Evolutionary conservation across 2,797 vertebrate genomes (phyloP), one percentile per base, ranked within the genome.

Genomic region (Chlorospingus flavigularis): DNA sequence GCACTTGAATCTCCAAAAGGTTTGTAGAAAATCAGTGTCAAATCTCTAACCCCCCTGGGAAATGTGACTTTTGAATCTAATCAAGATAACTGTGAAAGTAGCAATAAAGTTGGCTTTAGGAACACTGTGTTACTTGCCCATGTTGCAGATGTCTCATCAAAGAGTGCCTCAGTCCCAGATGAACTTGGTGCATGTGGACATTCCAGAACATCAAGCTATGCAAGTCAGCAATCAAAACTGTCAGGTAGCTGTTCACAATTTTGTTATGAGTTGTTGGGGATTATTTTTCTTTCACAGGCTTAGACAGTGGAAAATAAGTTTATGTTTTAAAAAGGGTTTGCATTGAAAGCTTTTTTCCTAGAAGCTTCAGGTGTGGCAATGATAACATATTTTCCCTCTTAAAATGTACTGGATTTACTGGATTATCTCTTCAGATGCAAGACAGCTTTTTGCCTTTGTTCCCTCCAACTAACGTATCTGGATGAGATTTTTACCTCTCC

Each of bases 211-310:
- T 99, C 99, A 85, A 99, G 99, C 98, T 98, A 99, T 81, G 99
- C 99, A 96, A 99, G 99, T 97, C 99, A 99, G 95, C 99, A 99
- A 95, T 99, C 99, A 89, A 99, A 99, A 98, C 98, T 99, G 74
- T 99, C 99, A 98, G 99, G 99, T 99, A 98, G 57, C 83, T 88
- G 50, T 66, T 86, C 54, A 51, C 30, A 67, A 50, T 70, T 94
- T 72, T 84, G 65, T 55, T 63, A 58, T 11, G 5, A 60, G 24
- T 63, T 73, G 6, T 53, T 47, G 18, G 26, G 37, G 19, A 31
- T 70, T 85, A n/a, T 33, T 80, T 78, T 87, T 58, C 30, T 86
- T 66, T 42, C 43, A 53, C 9, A n/a, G 11, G 30, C 60, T 75
- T 40, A 67, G 48, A 83, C 20, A 51, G 14, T n/a, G 58, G 21